Conservation (phyloP, 2,113 vertebrate genomes). For the Nansenia antarctica region DNA sequence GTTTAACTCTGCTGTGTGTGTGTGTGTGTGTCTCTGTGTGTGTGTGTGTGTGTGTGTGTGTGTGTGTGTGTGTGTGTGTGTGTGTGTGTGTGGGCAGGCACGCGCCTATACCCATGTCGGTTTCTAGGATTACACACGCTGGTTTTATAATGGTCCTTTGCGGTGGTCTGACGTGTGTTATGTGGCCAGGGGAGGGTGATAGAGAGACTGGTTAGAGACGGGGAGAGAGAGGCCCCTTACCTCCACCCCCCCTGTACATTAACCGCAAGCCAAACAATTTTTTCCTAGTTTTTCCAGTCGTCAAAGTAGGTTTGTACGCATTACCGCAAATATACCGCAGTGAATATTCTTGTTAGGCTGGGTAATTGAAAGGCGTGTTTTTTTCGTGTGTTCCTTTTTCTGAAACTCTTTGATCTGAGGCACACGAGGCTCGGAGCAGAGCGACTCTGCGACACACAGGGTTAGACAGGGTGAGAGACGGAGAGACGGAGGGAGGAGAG, state of each 20-base stretch:
- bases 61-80: no score
- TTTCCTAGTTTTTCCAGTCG: no score
- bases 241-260: not conserved
- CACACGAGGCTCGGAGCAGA: no score
- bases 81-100: no score
- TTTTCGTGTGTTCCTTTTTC: no score
- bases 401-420: no score
- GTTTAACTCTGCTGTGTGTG: constrained; percentile 27
- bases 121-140: constrained; percentile 37
- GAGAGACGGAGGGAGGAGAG: not conserved
- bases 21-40: not conserved
- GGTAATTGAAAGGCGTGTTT: no score
- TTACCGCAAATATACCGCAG: no score
- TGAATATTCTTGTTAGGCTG: no score
- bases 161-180: not conserved
- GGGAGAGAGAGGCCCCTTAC: not conserved
- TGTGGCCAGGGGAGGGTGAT: constrained; percentile 8
- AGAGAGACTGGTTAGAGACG: not conserved
- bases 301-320: no score
- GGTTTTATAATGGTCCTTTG: constrained; percentile 24
- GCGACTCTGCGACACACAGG: constrained; percentile 12
- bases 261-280: no score
- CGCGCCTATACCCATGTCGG: constrained; percentile 24
- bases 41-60: not conserved
- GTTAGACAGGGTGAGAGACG: not conserved